Evolutionary conservation across 2,113 vertebrate genomes (phyloP), one percentile per base, ranked within the genome.

Genomic region (Xiphorhynchus elegans): DNA sequence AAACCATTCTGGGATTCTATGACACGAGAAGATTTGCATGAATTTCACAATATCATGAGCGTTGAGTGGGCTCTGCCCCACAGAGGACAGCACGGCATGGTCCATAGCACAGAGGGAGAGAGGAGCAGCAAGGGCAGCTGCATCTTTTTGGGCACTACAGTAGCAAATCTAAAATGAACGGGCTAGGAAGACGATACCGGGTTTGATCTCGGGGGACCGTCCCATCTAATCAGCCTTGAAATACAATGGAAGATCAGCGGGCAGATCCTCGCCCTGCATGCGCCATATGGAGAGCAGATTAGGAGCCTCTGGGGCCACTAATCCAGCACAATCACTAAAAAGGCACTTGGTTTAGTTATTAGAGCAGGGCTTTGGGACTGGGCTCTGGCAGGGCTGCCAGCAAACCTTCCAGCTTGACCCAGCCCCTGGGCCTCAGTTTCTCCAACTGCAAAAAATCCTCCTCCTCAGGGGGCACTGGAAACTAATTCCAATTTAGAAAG

Each of bases 211-310:
- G 0, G 28, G 91, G 72, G 85, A 78, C 15, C 2, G 5, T 18
- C 56, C 86, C 92, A 35, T 66, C 88, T 81, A 12, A 90, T 81
- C 88, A 84, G 79, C 87, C 85, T 19, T 29, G 72, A 56, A 50
- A 83, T n/a, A 86, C 95, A 72, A 60, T 0, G n/a, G 75, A 5
- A 74, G 90, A 94, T 67, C 85, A 90, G 83, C 0, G 9, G 82
- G 93, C 6, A 63, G 90, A 50, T 24, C 75, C 93, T n/a, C 17
- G 9, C 73, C 40, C 93, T 52, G 68, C 60, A 0, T 72, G 72
- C 33, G 64, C 87, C 92, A 88, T 81, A 37, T 90, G 90, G 96
- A 95, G 26, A 63, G 88, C 83, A 96, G 85, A 86, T 90, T 26
- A 64, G 76, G 88, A 92, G 76, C 87, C 92, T 90, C 95, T 83